Evolutionary conservation across 2,113 vertebrate genomes (phyloP), one percentile per base, ranked within the genome.

Genomic region (Naja naja): DNA sequence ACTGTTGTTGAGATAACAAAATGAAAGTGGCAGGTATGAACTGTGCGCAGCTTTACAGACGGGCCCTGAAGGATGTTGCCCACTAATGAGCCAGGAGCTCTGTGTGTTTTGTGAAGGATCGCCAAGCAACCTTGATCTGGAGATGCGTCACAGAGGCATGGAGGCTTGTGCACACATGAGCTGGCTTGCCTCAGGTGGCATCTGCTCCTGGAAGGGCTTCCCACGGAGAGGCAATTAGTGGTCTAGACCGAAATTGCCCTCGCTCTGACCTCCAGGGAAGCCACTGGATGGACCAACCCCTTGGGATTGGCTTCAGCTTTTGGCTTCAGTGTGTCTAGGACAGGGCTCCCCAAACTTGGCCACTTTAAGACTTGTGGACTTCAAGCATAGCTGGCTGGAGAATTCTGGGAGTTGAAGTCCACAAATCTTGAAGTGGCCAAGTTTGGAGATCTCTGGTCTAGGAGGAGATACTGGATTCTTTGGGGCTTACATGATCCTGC

Each of bases 51-150:
- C 53, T 81, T 94, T 95, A n/a, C 60, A 93, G 95, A 94, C 93
- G 95, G 93, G 95, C 96, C 96, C 94, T 96, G 96, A 95, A 95
- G 96, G 95, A 94, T 87, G 90, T 95, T 92, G 93, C 94, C 93
- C 95, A 86, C 89, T 94, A 96, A 95, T 96, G 96, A 96, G 96
- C 94, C 94, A 93, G 91, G 94, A 95, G 90, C 87, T 88, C 60
- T 1, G 0, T 54, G 56, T 96, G 94, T 69, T 69, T 95, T 90
- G 91, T 94, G 94, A 92, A 0, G 49, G 45, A 90, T 94, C 47
- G 0, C 39, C 94, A 93, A 95, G 92, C 89, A 81, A 90, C 94
- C 91, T 95, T 91, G 74, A 7, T 20, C 9, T 0, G 49, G 30
- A 89, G 53, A 30, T 47, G 49, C 27, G 53, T 92, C 58, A 53